Evolutionary conservation across 2,888 invertebrate genomes (phyloP), one percentile per base, ranked within the genome.

Genomic region (Morpho achilles): DNA sequence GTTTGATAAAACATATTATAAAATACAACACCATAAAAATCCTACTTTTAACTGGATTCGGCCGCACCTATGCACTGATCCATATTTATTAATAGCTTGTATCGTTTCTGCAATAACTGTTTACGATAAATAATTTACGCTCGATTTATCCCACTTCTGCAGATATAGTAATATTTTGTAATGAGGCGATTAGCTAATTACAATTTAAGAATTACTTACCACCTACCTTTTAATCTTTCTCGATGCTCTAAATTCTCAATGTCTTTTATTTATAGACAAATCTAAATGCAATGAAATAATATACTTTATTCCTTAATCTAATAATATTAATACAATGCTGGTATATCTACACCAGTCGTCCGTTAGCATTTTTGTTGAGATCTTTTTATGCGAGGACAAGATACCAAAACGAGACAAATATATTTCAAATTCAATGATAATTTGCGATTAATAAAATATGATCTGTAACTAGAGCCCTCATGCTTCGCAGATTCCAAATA

Each of bases 191-290:
- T 41, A 50, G 57, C 39, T 58, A 59, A 62, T 58, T 60, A 48
- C 59, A 47, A 60, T 42, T 48, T 54, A 50, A 39, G 47, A 8
- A 10, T 32, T 9, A 39, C 48, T 48, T 48, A 16, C 16, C 7
- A 52, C 44, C 23, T 45, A 40, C 45, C 49, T 8, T 32, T 50
- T 23, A 41, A 40, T 55, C 22, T 51, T 59, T 55, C 43, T 53
- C 23, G 53, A 53, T 41, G 44, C 40, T 49, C 39, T 57, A 43
- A 57, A 39, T 53, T 54, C 54, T 43, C 16, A 47, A 56, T 56
- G 23, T 59, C 47, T 59, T 51, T 59, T 63, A 46, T 67, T 60
- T 63, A 63, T 65, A 64, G 65, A 44, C 44, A 61, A 58, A 52
- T 56, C 61, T 57, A 59, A 59, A 53, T 65, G 64, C 55, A 59